These are phyloP conservation scores for Epizoanthus scotinus DNA, from an alignment of 92 coral and sea anemone genomes.

Conservation along the genomic window DNA sequence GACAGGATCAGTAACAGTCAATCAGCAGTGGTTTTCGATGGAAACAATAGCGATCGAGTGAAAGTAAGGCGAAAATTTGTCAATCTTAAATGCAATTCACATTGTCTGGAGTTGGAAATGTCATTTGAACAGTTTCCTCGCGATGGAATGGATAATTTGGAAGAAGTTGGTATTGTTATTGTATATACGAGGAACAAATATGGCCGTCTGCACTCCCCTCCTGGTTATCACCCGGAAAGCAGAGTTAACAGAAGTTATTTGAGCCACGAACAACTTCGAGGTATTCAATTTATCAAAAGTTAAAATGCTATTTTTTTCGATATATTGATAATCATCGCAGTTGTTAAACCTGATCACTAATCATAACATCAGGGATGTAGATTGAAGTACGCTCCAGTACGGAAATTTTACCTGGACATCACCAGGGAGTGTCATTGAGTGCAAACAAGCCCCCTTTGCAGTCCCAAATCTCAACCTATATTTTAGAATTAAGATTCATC, in stretches of 20 bases:
- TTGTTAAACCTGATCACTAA: background rate
- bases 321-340: too few relatives aligned
- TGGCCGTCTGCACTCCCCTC: conserved; percentile 84
- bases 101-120: conserved; percentile 8
- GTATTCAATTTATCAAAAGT: background rate
- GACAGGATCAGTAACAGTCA: too few relatives aligned
- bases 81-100: background rate
- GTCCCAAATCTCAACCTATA: too few relatives aligned
- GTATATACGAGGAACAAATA: conserved; percentile 86
- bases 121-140: conserved; percentile 40
- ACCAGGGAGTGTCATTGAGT: too few relatives aligned
- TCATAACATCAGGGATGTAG: too few relatives aligned
- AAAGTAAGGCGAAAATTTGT: background rate
- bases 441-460: too few relatives aligned
- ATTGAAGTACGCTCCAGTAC: too few relatives aligned
- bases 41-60: too few relatives aligned
- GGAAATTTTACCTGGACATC: too few relatives aligned
- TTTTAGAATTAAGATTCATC: too few relatives aligned
- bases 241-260: conserved; percentile 23
- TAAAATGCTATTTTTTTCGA: background rate
- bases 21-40: too few relatives aligned
- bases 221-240: conserved; percentile 55
- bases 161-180: conserved; percentile 76
- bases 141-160: conserved; percentile 42
- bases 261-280: conserved; percentile 36